Evolutionary conservation across 1,140 invertebrate species (phyloP).

Genomic region (Dinothrombium tinctorium): DNA sequence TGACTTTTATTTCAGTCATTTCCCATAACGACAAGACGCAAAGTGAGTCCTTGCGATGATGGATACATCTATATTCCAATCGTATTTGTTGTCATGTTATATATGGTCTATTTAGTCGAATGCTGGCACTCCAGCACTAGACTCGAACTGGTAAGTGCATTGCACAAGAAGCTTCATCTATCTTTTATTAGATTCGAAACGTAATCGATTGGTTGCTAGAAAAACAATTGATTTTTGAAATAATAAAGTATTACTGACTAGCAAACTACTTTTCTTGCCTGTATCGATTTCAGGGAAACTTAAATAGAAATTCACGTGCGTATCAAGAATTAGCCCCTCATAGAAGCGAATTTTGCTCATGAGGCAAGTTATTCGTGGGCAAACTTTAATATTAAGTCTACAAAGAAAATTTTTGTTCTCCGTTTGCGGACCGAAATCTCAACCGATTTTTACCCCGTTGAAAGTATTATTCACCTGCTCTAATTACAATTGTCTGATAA

Average conservation of each 20-base stretch:
- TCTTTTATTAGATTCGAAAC: not conserved
- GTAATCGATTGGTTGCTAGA: too few species aligned
- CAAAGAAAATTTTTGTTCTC: too few species aligned
- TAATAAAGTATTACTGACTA: not conserved
- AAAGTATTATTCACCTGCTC: too few species aligned
- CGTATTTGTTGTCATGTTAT: conserved; percentile 51
- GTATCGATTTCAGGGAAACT: not conserved
- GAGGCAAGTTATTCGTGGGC: too few species aligned
- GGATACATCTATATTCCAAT: conserved; percentile 65
- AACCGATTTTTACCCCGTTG: too few species aligned
- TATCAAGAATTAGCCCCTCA: too few species aligned
- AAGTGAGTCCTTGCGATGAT: conserved; percentile 39
- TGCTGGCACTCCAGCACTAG: conserved; percentile 45
- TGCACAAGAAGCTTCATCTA: not conserved
- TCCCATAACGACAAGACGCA: conserved; percentile 19
- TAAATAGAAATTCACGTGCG: not conserved
- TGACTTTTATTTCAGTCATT: conserved; percentile 1
- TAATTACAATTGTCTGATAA: too few species aligned
- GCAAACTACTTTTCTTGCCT: not conserved
- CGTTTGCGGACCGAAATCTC: too few species aligned
- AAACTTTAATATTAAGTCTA: too few species aligned
- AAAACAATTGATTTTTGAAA: too few species aligned
- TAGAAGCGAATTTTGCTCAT: too few species aligned
- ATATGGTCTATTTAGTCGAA: conserved; percentile 58
- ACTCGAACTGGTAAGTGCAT: conserved; percentile 28